Base-by-base conservation (phyloP, 1,140 invertebrate species). In the Artemia franciscana region DNA sequence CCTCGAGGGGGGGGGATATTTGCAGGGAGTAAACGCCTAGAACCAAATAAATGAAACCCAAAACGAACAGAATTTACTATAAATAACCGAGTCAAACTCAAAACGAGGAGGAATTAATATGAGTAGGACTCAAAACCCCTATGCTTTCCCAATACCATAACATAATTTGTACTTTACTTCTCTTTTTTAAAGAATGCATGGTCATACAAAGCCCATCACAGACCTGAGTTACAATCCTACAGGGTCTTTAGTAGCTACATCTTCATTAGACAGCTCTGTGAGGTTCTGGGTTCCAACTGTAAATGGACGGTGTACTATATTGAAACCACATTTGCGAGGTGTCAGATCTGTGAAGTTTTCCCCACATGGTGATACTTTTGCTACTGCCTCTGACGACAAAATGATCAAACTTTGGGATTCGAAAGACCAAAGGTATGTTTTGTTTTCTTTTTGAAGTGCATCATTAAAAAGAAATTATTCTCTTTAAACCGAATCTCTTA, bases 331-430 rank as follows among this genome's bases (percentile, higher is more conserved):
- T 73, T 80, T 78, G 57, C 80, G 80, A 62, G 78, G 83, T 27
- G 85, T 93, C 2, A 76, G 86, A 58, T 85, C 83, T 64, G 81
- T 92, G 2, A 78, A 83, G 66, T 92, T 91, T 69, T 85, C 82
- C 69, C 77, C 78, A n/a, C 84, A 88, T 74, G 84, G 84, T 1
- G 73, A 79, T 66, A 70, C 81, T 75, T 72, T 91, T 27, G 70
- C 87, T 18, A 90, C 88, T 59, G 82, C 84, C 23, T 90, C 88
- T 2, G 86, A 91, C 77, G 90, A 93, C 69, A 92, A 93, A 78
- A 82, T 80, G 60, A 73, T 90, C 18, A 64, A 92, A 87, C 69
- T 79, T 21, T 79, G 78, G 78, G 76, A 69, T 80, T 60, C 87
- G 81, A 83, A 78, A 77, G 65, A 78, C 80, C 62, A 65, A 26